Conservation (phyloP, 2,113 vertebrate genomes). For the Gadus macrocephalus region DNA sequence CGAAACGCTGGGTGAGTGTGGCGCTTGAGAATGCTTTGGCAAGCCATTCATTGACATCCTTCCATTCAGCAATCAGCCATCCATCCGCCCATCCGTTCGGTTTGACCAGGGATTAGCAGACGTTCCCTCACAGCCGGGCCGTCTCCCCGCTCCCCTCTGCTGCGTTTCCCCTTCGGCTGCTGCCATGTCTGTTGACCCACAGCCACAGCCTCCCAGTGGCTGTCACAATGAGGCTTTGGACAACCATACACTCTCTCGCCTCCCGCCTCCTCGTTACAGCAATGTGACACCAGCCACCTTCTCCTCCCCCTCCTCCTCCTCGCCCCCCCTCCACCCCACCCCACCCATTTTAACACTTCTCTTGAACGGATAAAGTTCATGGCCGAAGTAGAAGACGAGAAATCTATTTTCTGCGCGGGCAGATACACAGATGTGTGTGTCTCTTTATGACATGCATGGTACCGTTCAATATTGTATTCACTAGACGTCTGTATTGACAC, state of each 20-base stretch:
- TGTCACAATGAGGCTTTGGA: conserved; percentile 27
- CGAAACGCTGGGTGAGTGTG: no score
- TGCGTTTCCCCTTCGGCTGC: background rate
- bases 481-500: no score
- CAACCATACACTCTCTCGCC: conserved; percentile 7
- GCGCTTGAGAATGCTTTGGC: no score
- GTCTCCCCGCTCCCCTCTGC: background rate
- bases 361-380: background rate
- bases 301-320: background rate
- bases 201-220: conserved; percentile 5
- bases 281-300: background rate
- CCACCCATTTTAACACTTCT: background rate
- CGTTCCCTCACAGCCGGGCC: background rate
- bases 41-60: no score
- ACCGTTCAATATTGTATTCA: no score
- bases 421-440: no score
- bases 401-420: no score
- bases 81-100: no score
- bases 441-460: no score
- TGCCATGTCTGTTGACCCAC: conserved; percentile 27
- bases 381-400: background rate
- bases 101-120: no score
- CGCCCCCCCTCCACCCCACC: background rate
- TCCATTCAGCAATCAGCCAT: no score
- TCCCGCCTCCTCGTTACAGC: background rate